Conservation (phyloP, 2,797 vertebrate genomes). For the Sebastes matsubarae region DNA sequence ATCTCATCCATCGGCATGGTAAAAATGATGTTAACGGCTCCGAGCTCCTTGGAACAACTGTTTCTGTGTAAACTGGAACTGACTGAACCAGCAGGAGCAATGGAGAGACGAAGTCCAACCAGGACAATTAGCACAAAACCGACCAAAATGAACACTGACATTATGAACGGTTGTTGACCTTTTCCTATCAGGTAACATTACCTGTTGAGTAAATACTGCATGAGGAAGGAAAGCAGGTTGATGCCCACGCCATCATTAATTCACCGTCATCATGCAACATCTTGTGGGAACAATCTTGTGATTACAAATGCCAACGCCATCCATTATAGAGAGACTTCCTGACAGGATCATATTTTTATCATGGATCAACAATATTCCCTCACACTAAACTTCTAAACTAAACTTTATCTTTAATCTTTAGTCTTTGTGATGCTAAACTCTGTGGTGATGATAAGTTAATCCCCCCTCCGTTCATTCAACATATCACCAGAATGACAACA, state of each 20-base stretch:
- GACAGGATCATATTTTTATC: slow-evolving; percentile 55
- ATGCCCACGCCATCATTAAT: slow-evolving; percentile 27
- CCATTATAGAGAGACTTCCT: slow-evolving; percentile 27
- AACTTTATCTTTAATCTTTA: slow-evolving; percentile 53
- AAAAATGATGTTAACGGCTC: background rate
- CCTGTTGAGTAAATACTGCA: slow-evolving; percentile 32
- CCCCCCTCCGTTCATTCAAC: background rate
- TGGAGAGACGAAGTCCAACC: background rate
- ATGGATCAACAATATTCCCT: slow-evolving; percentile 30
- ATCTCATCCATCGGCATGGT: background rate
- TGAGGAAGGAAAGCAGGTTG: slow-evolving; percentile 3
- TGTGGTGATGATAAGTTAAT: background rate
- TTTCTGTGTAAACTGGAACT: background rate
- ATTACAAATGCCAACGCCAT: background rate
- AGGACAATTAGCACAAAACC: background rate
- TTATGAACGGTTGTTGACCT: background rate
- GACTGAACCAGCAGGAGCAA: background rate
- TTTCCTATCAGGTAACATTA: background rate
- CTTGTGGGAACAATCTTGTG: slow-evolving; percentile 17
- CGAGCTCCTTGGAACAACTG: background rate
- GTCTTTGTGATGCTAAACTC: slow-evolving; percentile 9
- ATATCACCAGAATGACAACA: slow-evolving; percentile 31
- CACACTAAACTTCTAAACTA: slow-evolving; percentile 13
- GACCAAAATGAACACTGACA: background rate
- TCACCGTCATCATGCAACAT: slow-evolving; percentile 13